A percentile compares a stretch with the other conserved stretches of the same genome.
Conservation (phyloP, 2,113 vertebrate genomes). For the Tretioscincus oriximinensis region DNA sequence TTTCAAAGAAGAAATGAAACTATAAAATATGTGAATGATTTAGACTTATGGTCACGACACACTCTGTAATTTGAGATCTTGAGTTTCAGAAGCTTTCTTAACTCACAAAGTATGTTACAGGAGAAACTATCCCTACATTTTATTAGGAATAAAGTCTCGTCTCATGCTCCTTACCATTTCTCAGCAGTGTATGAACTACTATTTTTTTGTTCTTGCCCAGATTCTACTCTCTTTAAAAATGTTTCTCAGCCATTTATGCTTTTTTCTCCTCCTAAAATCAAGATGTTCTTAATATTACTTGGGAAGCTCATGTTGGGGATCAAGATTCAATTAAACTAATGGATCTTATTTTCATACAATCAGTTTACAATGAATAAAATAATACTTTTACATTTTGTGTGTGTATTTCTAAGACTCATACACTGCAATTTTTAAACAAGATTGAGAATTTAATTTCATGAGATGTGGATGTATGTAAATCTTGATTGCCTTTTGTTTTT, state of each 20-base stretch:
- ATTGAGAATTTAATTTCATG: not conserved
- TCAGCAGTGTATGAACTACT: not conserved
- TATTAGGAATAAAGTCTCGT: not conserved
- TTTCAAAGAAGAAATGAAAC: not conserved
- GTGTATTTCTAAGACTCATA: not conserved
- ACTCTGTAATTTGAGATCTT: not conserved
- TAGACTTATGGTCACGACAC: not conserved
- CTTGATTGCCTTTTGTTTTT: not conserved
- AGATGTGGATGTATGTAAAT: not conserved
- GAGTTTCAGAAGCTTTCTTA: not conserved
- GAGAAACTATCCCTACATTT: not conserved
- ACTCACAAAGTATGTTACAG: not conserved
- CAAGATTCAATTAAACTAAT: constrained; percentile 1
- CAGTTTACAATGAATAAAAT: not conserved
- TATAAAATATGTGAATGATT: not conserved
- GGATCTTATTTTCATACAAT: not conserved
- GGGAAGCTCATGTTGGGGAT: not conserved
- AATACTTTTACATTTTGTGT: not conserved
- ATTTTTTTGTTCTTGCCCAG: not conserved
- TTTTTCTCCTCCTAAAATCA: not conserved
- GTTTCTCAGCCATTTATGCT: not conserved
- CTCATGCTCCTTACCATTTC: not conserved
- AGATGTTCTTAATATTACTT: not conserved
- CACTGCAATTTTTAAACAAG: not conserved
- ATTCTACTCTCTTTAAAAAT: not conserved